Evolutionary conservation across 92 coral and sea anemone species (phyloP), one percentile per base, ranked within the genome.

Genomic region (Epizoanthus scotinus): DNA sequence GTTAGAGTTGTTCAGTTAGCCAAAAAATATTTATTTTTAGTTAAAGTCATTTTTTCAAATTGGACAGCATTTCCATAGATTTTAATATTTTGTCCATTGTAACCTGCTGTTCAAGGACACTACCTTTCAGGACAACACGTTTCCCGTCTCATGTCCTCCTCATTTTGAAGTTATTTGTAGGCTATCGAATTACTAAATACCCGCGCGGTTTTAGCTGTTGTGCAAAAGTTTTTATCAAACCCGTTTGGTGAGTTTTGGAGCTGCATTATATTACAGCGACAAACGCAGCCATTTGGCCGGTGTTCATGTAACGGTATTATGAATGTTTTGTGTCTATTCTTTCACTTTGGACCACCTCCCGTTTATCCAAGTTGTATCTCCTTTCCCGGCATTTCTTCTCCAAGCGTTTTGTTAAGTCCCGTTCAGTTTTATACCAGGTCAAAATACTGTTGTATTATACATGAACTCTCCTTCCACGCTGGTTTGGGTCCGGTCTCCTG

Each of bases 401-500:
- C 25, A 31, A 7, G 38, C 55, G 25, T 38, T 44, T 40, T 75
- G 24, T 59, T 21, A 40, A 75, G 61, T 40, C 67, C 53, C 22
- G 31, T 22, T 2, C 34, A 31, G 58, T 36, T 40, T 57, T 74
- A 9, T 10, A 12, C n/a, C 25, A 15, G 10, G 28, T 52, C 15
- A 31, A 24, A 40, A 75, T 19, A 13, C 68, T 75, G 63, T 75
- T 75, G 81, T 75, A 60, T 75, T 75, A 34, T 59, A 75, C 81
- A 75, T 75, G 56, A 75, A 59, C 8, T 55, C 34, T 27, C 17
- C 42, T 36, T 75, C 61, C 81, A 75, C 81, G 81, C 67, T 75
- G 69, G 21, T 36, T 49, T 59, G 81, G 67, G 28, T 53, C 66
- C 47, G 79, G 78, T 29, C 90, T 78, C 28, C 78, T 85, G 85